Evolutionary conservation across 2,113 vertebrate species (phyloP), one percentile per base, ranked within the genome.

Genomic region (Channa maculata): DNA sequence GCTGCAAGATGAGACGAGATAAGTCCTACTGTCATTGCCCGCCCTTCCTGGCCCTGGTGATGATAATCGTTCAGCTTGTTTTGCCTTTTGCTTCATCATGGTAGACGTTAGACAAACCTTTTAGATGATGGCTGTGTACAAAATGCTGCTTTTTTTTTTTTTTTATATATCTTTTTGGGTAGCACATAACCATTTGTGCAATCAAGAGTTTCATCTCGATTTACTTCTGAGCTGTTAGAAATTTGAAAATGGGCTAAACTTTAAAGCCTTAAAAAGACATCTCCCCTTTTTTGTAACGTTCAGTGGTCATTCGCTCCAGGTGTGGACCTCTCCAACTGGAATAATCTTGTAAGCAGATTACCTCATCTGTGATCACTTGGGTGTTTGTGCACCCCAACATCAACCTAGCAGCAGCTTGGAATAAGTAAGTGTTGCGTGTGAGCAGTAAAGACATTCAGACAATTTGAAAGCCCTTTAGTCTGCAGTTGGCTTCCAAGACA

Each of bases 21-120:
- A 79, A 89, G 55, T 66, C 61, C 58, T 64, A 10, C 77, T 51
- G 76, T 64, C 34, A 36, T 36, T 33, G 55, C 84, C 86, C 89
- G 54, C 89, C 88, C 89, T 87, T 91, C 87, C 88, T 90, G 85
- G 49, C 41, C 63, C 65, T 54, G 48, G 37, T 45, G 89, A 72
- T 45, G 89, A 72, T 75, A 87, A 86, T 93, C 89, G 78, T 54
- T 54, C 44, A 36, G 44, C 52, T 87, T 92, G 79, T 91, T 86
- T 88, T 83, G 71, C 74, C 80, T 57, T 69, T 60, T 75, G 24
- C 67, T 65, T 80, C 80, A 45, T 53, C 72, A 79, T 83, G 65
- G 67, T 57, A 45, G 58, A 79, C 73, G 79, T 79, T 50, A 85
- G 87, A 90, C 74, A 89, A 90, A 87, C 78, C 73, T 75, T 82